phyloP scores from a whole-genome alignment of 2,888 invertebrate species.

The Masnerella sp. region DNA sequence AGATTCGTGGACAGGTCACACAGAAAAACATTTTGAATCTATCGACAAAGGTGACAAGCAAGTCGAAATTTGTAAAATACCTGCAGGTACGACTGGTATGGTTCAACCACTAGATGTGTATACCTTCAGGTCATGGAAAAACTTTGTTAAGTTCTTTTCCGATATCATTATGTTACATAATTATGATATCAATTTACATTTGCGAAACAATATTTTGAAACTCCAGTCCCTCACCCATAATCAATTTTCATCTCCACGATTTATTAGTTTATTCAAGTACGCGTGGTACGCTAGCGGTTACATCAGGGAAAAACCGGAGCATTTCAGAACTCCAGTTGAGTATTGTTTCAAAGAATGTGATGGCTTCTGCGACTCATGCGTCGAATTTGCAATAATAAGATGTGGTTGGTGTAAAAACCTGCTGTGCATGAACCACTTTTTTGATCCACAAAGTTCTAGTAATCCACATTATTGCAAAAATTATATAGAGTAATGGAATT shows the following conservation, averaged over 20 bases:
- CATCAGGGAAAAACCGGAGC: not conserved
- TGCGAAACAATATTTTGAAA: constrained; percentile 45
- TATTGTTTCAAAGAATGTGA: not conserved
- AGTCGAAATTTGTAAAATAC: constrained; percentile 15
- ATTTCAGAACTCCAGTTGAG: not conserved
- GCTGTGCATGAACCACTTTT: not conserved
- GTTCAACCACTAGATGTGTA: constrained; percentile 39
- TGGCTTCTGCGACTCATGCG: not conserved
- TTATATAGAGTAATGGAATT: too few species aligned
- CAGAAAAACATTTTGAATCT: constrained; percentile 23
- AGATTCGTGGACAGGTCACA: constrained; percentile 46
- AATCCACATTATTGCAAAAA: too few species aligned
- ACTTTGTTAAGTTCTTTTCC: constrained; percentile 40
- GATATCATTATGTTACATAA: constrained; percentile 20
- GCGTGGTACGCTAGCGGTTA: constrained; percentile 52
- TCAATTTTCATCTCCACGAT: constrained; percentile 46
- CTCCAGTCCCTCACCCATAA: constrained; percentile 45
- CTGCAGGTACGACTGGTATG: constrained; percentile 38
- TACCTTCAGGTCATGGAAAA: constrained; percentile 44
- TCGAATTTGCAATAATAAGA: not conserved
- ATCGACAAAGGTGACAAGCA: constrained; percentile 18
- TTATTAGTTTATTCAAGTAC: constrained; percentile 42
- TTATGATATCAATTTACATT: constrained; percentile 49
- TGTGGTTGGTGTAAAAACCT: not conserved
- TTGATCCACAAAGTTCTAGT: too few species aligned